Base-by-base conservation (phyloP, 2,888 invertebrate genomes). In the Andricus curvator region DNA sequence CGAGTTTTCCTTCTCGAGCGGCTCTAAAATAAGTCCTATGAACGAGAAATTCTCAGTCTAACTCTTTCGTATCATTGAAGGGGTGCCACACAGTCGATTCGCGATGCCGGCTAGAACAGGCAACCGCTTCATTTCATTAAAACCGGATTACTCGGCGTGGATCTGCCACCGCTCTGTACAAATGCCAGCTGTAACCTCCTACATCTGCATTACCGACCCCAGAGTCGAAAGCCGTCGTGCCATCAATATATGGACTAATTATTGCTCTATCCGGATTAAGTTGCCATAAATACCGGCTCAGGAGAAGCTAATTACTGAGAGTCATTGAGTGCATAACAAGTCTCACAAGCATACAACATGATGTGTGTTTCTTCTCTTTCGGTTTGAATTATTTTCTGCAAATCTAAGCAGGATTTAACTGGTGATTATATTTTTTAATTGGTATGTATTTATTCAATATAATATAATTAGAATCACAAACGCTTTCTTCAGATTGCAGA, bases 111-210 rank as follows among this genome's bases (percentile, higher is more conserved):
- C 74, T 74, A 74, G 56, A 74, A 37, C 51, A 56, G 51, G 56
- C 74, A 74, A 77, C 81, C 83, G 84, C 89, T 91, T 91, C 90
- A 91, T 92, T 92, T 91, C 90, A 92, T 92, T 92, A 92, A 92
- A 92, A 91, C 89, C 90, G 91, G 92, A 92, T 92, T 90, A 90
- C 86, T 22, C 51, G 25, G 29, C 20, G 65, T 64, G 64, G 77
- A 78, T 78, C 78, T 64, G 67, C 78, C 29, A 60, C 51, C 78
- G 17, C 29, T 66, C 82, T 80, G 78, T 56, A 48, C 48, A 64
- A 67, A 70, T 64, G 77, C 78, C 68, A 29, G 60, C 65, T 66
- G 33, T 60, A 66, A 15, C 56, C 48, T 77, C 62, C 78, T 76
- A 79, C 67, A 66, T 29, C 81, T 66, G 70, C 78, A 80, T 83